Evolutionary conservation across 2,113 vertebrate species (phyloP), one percentile per base, ranked within the genome.

Genomic region (Cathartes aura): DNA sequence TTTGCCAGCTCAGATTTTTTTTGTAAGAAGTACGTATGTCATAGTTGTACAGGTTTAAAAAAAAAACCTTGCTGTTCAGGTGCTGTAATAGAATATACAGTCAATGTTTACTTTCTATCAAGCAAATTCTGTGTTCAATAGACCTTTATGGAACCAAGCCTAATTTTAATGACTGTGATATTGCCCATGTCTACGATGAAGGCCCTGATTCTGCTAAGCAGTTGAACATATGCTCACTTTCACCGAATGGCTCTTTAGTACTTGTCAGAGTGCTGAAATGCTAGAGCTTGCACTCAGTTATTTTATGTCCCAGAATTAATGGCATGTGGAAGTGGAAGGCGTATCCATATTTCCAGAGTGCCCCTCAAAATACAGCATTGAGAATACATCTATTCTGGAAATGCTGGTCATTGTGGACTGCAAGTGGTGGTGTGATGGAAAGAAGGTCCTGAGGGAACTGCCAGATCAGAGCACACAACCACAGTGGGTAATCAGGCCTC

Each of bases 331-430:
- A 95, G 56, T 47, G 56, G 38, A 42, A 67, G 32, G 26, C 1
- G 0, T 45, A n/a, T 38, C 50, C 12, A 4, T 59, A 42, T 80
- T 93, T 94, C 71, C 20, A 70, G 53, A 60, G 43, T 13, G n/a
- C 34, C 34, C 27, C 15, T 79, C 3, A 8, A 84, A 84, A 52
- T 38, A 32, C 1, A 7, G 8, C 11, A 12, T n/a, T 66, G 64
- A 52, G 50, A 52, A 9, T 14, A 9, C 7, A 8, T 34, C 38
- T 81, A 0, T 56, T 72, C 47, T 84, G 70, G 48, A 72, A 89
- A 60, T 30, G 17, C n/a, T 1, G 2, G n/a, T 72, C 34, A 34
- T 58, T 1, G 1, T 42, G 43, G 56, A 34, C 48, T 3, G 1
- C 4, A 7, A 59, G 36, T 0, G 2, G 48, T 12, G 13, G 9